phyloP scores from a whole-genome alignment of 2,888 invertebrate species.

The Tuta absoluta region DNA sequence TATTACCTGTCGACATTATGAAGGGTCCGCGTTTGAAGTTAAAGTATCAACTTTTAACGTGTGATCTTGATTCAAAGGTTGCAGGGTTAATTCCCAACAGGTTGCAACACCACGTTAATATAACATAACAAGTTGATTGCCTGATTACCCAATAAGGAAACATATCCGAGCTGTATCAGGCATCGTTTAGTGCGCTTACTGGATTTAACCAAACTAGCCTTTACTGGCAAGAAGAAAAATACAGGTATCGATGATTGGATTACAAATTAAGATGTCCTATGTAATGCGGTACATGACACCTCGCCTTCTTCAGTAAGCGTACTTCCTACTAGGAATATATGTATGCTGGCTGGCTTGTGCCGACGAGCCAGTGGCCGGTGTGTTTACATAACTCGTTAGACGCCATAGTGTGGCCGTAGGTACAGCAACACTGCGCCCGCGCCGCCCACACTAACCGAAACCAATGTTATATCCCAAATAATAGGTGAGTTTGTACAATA shows the following conservation, averaged over 20 bases:
- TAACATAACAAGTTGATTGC: neutral
- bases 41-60: neutral
- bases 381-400: constrained; percentile 78
- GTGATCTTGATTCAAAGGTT: neutral
- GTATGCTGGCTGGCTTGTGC: constrained; percentile 54
- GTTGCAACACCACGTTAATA: neutral
- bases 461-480: constrained; percentile 60
- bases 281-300: constrained; percentile 49
- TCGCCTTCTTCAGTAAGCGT: constrained; percentile 46
- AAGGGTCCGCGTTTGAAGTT: neutral
- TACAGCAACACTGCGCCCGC: constrained; percentile 44
- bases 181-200: neutral
- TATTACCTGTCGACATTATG: neutral
- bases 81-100: neutral
- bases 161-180: neutral
- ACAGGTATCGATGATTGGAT: neutral
- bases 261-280: neutral
- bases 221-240: neutral
- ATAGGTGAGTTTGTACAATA: constrained; percentile 41
- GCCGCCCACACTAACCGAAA: constrained; percentile 58
- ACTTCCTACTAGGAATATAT: constrained; percentile 59
- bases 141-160: neutral
- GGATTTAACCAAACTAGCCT: neutral
- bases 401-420: constrained; percentile 41
- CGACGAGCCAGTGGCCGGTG: constrained; percentile 50